phyloP scores from a whole-genome alignment of 2,113 vertebrate species.

The Ciconia stormi region DNA sequence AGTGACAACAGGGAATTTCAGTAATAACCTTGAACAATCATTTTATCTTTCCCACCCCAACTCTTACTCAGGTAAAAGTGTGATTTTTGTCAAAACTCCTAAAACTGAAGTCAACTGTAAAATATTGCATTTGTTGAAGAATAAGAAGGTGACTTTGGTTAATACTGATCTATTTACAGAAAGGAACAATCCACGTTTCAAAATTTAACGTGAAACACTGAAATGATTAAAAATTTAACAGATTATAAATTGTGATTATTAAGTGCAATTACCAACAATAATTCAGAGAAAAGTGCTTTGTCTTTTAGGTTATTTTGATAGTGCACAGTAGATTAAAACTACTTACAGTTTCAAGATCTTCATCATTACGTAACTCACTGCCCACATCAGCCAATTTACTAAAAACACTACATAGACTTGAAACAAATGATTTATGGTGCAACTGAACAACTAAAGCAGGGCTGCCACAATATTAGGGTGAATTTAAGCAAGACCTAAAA shows the following conservation, averaged over 20 bases:
- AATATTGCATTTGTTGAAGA: not conserved
- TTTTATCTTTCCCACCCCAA: not conserved
- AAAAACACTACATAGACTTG: not conserved
- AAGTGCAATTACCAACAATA: not conserved
- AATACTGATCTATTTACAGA: not conserved
- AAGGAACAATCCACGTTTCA: not conserved
- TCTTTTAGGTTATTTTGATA: constrained; percentile 25
- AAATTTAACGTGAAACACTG: not conserved
- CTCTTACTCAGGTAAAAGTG: not conserved
- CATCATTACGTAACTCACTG: constrained; percentile 37
- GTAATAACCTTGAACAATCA: not conserved
- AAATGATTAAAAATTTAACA: constrained; percentile 25
- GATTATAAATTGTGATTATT: constrained; percentile 7
- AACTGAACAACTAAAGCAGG: not conserved
- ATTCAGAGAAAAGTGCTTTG: not conserved
- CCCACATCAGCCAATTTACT: not conserved
- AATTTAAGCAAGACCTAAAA: constrained; percentile 21
- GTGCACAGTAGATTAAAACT: constrained; percentile 6
- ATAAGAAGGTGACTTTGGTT: not conserved
- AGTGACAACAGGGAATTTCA: not conserved
- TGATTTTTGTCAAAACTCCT: not conserved
- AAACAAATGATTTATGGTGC: constrained; percentile 32
- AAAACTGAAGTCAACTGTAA: not conserved
- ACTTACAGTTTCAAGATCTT: constrained; percentile 39
- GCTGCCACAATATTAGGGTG: not conserved